Evolutionary conservation across 1,140 invertebrate species (phyloP).

Genomic region (Drosophila murphyi): DNA sequence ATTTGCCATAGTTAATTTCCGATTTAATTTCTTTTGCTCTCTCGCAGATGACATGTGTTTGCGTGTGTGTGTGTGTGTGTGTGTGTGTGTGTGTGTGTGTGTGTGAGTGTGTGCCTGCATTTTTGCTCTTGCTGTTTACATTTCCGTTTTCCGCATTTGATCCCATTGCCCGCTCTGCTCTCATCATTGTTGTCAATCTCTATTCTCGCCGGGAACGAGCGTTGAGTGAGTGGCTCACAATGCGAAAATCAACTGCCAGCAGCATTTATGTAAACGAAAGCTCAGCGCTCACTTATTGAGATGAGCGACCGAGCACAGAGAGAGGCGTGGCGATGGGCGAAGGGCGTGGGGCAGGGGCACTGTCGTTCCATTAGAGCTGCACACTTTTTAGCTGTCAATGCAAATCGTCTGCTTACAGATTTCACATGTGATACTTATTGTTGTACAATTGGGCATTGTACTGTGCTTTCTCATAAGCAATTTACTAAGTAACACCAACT

Average conservation of each 20-base stretch:
- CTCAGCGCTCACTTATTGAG: constrained; percentile 37
- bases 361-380: constrained; percentile 8
- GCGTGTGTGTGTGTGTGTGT: background rate
- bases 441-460: background rate
- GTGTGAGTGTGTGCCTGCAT: constrained; percentile 9
- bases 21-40: constrained; percentile 16
- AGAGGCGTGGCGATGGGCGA: background rate
- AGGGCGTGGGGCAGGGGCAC: constrained; percentile 19
- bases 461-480: background rate
- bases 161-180: constrained; percentile 11
- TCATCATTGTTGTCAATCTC: constrained; percentile 12
- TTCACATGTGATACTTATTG: constrained; percentile 25
- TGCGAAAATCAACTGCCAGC: constrained; percentile 32
- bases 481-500: background rate
- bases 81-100: background rate
- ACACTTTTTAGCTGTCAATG: constrained; percentile 45
- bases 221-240: constrained; percentile 15
- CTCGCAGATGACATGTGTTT: no score
- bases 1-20: background rate
- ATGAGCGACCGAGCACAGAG: background rate
- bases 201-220: constrained; percentile 4
- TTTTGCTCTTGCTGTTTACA: constrained; percentile 50
- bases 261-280: constrained; percentile 55
- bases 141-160: constrained; percentile 55
- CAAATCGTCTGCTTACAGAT: constrained; percentile 32